Base-by-base conservation (phyloP, 1,140 invertebrate genomes). In the Thaumetopoea pityocampa region DNA sequence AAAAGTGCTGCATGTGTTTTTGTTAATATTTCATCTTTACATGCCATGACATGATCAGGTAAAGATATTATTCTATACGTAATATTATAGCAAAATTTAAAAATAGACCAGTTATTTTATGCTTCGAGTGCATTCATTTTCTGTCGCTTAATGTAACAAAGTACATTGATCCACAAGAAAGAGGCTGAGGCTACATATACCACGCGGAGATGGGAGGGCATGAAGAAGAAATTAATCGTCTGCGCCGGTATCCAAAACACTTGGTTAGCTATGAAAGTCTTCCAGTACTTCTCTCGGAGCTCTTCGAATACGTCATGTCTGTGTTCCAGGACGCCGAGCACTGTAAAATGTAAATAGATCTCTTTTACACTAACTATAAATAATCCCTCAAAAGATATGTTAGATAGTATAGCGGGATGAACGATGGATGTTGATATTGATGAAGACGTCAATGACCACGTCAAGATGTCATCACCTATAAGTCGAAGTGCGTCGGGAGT, bases 221-320 rank as follows among this genome's bases (percentile, higher is more conserved):
- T 67, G 19, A 92, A 62, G 9, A 88, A 68, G 72, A 94, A 94
- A 67, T 94, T 95, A 5, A 93, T 62, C 0, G 88, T 87, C 79
- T 94, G 92, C 1, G 89, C 91, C 1, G 93, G 93, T 6, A 94
- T 63, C 93, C 93, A 95, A 62, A 93, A 95, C 18, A 89, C 77
- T 47, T 92, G 94, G 16, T 91, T 92, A 0, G 89, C 88, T 55
- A 88, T 48, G 67, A 93, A 94, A 5, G 93, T 93, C 22, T 89
- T 89, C 32, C 88, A 40, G 35, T 93, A 91, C 71, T 95, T 95
- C n/a, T 87, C 72, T 58, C 84, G 87, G 16, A 90, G 88, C 73
- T 95, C 93, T 40, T 87, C 86, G 24, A 93, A 87, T 5, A 91
- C 52, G 56, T 94, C 89, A 16, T 86, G 72, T 58, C 87, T 89